phyloP scores from a whole-genome alignment of 2,888 invertebrate genomes.

The Dolichopus griseipennis region DNA sequence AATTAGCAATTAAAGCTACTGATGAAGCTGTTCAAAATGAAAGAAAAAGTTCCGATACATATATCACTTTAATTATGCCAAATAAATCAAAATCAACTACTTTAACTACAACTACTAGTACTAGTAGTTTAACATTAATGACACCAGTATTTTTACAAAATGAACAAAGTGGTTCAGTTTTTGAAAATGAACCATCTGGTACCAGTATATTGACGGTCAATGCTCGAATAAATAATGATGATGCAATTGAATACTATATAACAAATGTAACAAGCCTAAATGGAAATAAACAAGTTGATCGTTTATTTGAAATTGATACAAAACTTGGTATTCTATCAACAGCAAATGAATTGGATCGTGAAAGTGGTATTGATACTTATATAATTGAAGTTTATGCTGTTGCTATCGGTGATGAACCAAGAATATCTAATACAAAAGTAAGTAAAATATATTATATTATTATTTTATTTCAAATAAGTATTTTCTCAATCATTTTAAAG shows the following conservation, averaged over 20 bases:
- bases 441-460: slow-evolving; percentile 32
- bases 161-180: slow-evolving; percentile 65
- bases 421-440: slow-evolving; percentile 78
- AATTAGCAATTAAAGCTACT: slow-evolving; percentile 76
- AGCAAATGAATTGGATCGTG: slow-evolving; percentile 72
- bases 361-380: slow-evolving; percentile 71
- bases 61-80: slow-evolving; percentile 70
- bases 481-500: slow-evolving; percentile 14
- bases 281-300: slow-evolving; percentile 69
- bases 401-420: slow-evolving; percentile 60
- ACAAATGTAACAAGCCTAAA: slow-evolving; percentile 61
- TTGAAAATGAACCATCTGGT: slow-evolving; percentile 82
- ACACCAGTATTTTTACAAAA: slow-evolving; percentile 54
- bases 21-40: slow-evolving; percentile 87
- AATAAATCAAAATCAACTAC: slow-evolving; percentile 31
- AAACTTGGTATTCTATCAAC: slow-evolving; percentile 81
- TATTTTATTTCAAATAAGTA: slow-evolving; percentile 11
- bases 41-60: slow-evolving; percentile 77
- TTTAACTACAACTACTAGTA: slow-evolving; percentile 5
- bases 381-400: slow-evolving; percentile 80
- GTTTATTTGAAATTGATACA: slow-evolving; percentile 84
- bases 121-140: too few species aligned
- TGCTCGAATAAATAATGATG: slow-evolving; percentile 56
- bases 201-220: slow-evolving; percentile 74
- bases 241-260: slow-evolving; percentile 80